Conservation (phyloP, 2,888 invertebrate species). For the Antheraea assamensis region DNA sequence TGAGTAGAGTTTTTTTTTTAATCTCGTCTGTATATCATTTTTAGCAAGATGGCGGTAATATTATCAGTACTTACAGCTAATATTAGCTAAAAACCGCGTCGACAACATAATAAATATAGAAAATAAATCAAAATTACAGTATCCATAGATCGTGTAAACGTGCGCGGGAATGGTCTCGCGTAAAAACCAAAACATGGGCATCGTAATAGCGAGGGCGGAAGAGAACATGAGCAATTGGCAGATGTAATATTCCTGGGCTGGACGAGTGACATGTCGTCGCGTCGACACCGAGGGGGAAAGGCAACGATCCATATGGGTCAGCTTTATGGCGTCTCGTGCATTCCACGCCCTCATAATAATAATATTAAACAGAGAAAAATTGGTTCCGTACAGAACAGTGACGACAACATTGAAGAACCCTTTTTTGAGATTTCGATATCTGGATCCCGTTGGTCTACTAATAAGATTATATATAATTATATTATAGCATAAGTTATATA, state of each 20-base stretch:
- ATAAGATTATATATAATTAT: no score
- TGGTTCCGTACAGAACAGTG: constrained; percentile 25
- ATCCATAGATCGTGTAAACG: no score
- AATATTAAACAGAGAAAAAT: constrained; percentile 46
- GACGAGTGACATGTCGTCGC: not conserved
- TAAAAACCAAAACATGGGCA: constrained; percentile 37
- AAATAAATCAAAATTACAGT: no score
- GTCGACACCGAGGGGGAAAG: constrained; percentile 30
- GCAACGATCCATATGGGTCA: constrained; percentile 53
- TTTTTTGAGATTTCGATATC: no score
- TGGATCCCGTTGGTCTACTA: no score
- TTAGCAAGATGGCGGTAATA: no score
- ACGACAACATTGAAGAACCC: not conserved
- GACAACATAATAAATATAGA: no score
- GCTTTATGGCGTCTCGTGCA: constrained; percentile 52
- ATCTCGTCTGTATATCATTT: no score
- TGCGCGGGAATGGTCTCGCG: not conserved
- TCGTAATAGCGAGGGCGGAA: constrained; percentile 48
- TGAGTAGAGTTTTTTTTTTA: no score
- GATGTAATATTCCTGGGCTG: constrained; percentile 69
- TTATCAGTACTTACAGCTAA: no score
- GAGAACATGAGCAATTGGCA: constrained; percentile 76
- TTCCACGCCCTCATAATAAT: constrained; percentile 36
- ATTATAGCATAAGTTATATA: no score
- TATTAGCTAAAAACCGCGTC: no score